Evolutionary conservation across 2,113 vertebrate species (phyloP).

Genomic region (Phylloscopus trochilus): DNA sequence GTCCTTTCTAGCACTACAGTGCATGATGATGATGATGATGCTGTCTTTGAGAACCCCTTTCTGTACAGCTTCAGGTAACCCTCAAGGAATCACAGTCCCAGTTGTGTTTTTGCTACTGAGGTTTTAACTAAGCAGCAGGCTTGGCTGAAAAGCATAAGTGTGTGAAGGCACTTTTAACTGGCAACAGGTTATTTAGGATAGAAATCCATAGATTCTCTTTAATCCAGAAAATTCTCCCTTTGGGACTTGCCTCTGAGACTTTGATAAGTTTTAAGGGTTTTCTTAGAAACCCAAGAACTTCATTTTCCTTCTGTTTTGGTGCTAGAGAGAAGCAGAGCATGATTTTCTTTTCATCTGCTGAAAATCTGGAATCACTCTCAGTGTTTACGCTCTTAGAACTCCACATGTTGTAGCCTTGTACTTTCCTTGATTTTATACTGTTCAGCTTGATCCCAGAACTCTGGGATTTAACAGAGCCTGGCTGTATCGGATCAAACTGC

Average conservation of each 20-base stretch:
- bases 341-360: constrained; percentile 27
- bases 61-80: not conserved
- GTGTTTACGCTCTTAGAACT: not conserved
- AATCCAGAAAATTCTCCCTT: constrained; percentile 27
- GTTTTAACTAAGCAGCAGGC: constrained; percentile 23
- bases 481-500: not conserved
- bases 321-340: constrained; percentile 39
- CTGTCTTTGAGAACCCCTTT: not conserved
- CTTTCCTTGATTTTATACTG: not conserved
- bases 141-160: not conserved
- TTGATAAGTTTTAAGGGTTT: constrained; percentile 5
- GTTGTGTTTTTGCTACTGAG: not conserved
- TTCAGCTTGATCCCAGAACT: not conserved
- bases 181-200: not conserved
- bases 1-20: not conserved
- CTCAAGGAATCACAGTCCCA: not conserved
- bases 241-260: constrained; percentile 3
- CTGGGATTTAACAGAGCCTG: not conserved
- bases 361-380: constrained; percentile 27
- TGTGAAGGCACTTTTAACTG: constrained; percentile 35
- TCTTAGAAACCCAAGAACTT: constrained; percentile 49
- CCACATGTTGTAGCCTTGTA: not conserved
- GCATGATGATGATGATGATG: not conserved
- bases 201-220: not conserved
- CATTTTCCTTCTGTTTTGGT: constrained; percentile 34